Evolutionary conservation across 2,113 vertebrate species (phyloP).

Genomic region (Melospiza melodia): DNA sequence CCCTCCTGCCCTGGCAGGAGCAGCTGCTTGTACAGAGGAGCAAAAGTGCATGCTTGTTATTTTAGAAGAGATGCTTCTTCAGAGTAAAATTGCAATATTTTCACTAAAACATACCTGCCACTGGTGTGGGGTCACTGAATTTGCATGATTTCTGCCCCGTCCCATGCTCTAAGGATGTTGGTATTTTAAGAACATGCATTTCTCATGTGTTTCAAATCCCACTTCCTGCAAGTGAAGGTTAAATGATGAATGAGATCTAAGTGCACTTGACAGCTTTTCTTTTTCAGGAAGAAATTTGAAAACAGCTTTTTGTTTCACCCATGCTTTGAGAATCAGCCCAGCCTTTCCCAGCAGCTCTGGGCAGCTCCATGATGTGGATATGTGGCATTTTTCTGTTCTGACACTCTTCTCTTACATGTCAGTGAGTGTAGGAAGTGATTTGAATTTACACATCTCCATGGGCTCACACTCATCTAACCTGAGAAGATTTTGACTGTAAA

Average conservation of each 20-base stretch:
- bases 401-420: not conserved
- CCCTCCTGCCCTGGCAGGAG: not conserved
- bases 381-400: not conserved
- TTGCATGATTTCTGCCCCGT: not conserved
- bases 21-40: not conserved
- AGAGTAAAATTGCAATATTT: not conserved
- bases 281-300: not conserved
- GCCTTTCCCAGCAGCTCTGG: not conserved
- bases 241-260: not conserved
- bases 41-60: not conserved
- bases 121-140: not conserved
- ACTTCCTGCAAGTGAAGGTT: not conserved
- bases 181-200: not conserved
- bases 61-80: not conserved
- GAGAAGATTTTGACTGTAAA: not conserved
- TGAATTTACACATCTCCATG: not conserved
- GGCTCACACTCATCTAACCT: not conserved
- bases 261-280: not conserved
- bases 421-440: not conserved
- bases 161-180: not conserved
- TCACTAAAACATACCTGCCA: not conserved
- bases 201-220: not conserved
- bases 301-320: not conserved
- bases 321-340: not conserved
- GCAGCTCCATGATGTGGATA: not conserved